Percentiles rank a stretch among this genome's conserved stretches.
These are phyloP conservation scores for Noctua janthina DNA, from an alignment of 2,888 invertebrate genomes.

Conservation along the genomic window DNA sequence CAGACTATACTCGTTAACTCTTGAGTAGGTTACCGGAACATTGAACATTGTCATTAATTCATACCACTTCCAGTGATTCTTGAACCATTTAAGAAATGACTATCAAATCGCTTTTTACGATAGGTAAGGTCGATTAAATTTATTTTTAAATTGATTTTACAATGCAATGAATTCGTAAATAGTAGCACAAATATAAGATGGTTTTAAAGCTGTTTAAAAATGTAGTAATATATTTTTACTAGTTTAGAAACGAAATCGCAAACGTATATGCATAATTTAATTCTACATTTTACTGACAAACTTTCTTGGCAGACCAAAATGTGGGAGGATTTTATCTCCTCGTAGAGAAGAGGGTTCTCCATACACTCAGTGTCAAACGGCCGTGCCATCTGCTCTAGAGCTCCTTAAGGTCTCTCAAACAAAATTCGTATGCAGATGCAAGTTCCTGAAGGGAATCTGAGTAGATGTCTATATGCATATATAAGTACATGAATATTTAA, in stretches of 20 bases:
- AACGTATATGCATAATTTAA: neutral
- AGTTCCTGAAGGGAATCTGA: constrained; percentile 30
- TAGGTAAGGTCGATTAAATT: neutral
- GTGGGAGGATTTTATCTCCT: constrained; percentile 16
- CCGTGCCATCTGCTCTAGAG: constrained; percentile 23
- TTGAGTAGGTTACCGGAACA: neutral
- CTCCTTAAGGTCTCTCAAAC: constrained; percentile 32
- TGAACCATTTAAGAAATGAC: neutral
- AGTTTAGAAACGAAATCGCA: too few species aligned
- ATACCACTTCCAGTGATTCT: neutral
- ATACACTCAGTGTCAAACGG: constrained; percentile 27
- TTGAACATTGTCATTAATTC: neutral
- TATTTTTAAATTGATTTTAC: neutral
- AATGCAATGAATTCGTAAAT: too few species aligned
- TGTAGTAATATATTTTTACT: too few species aligned
- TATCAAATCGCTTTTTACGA: neutral
- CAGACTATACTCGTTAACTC: too few species aligned
- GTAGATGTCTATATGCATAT: constrained; percentile 46
- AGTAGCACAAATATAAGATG: too few species aligned
- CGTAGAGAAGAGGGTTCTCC: constrained; percentile 7
- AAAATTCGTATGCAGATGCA: constrained; percentile 52
- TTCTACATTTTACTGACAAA: too few species aligned
- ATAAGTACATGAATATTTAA: constrained; percentile 53
- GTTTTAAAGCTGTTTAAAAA: too few species aligned
- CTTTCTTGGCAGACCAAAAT: constrained; percentile 3